A percentile compares a stretch with the other conserved stretches of the same genome.
phyloP scores from a whole-genome alignment of 2,113 vertebrate species.

The Mormoops blainvillei region DNA sequence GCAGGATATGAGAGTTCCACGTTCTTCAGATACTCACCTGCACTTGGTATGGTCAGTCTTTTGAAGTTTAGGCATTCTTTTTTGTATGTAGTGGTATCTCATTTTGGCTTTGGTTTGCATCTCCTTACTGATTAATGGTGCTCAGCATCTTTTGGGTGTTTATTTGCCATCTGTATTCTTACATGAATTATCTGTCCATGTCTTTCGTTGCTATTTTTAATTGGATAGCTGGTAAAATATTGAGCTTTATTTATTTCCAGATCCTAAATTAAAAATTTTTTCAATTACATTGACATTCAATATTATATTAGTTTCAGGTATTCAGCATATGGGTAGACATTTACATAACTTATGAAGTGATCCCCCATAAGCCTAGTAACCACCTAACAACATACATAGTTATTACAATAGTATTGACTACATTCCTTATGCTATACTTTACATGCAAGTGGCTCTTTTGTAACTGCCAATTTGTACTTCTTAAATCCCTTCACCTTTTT shows the following conservation, averaged over 20 bases:
- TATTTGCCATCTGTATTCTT: not conserved
- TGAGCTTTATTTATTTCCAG: not conserved
- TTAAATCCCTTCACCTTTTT: not conserved
- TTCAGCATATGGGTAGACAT: not conserved
- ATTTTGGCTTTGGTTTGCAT: not conserved
- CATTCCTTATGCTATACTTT: not conserved
- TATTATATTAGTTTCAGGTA: not conserved
- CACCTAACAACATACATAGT: not conserved
- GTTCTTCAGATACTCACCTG: not conserved
- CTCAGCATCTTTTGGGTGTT: not conserved
- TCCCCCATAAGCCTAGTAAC: not conserved
- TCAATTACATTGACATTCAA: not conserved
- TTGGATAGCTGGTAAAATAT: not conserved
- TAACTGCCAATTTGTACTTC: not conserved
- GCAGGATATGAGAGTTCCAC: not conserved
- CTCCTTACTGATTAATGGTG: not conserved
- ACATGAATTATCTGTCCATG: not conserved
- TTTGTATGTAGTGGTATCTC: not conserved
- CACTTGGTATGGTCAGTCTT: not conserved
- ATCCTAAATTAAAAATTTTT: not conserved
- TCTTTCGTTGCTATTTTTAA: not conserved
- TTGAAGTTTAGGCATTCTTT: not conserved
- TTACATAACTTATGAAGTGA: not conserved
- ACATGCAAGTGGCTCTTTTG: not conserved
- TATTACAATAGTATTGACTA: not conserved